A percentile compares a stretch with the other conserved stretches of the same genome.
Conservation (phyloP, 2,888 invertebrate genomes). For the Bimastos eiseni region DNA sequence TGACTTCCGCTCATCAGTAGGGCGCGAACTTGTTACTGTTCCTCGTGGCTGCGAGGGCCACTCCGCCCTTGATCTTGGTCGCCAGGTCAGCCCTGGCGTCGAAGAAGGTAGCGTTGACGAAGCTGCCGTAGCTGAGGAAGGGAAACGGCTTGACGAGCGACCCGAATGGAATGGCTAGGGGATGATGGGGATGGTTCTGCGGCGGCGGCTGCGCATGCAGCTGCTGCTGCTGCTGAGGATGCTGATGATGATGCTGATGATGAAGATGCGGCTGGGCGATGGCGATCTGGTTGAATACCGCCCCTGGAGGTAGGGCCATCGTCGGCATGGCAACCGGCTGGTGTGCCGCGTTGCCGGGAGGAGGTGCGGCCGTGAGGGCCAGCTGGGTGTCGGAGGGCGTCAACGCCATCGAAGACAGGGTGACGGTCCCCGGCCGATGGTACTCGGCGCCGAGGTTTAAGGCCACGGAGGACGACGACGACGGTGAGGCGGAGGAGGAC, state of each 20-base stretch:
- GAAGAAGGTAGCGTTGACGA: background rate
- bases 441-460: conserved; percentile 13
- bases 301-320: background rate
- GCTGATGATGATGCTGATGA: background rate
- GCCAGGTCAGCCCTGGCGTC: conserved; percentile 19
- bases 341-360: background rate
- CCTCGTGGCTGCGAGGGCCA: conserved; percentile 17
- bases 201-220: background rate
- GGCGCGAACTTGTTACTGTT: conserved; percentile 25
- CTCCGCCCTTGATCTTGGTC: conserved; percentile 19
- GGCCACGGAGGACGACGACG: conserved; percentile 9
- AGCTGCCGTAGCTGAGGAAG: background rate
- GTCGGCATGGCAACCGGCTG: background rate
- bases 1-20: background rate
- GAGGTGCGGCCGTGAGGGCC: background rate
- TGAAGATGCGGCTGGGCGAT: background rate
- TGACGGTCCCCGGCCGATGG: background rate
- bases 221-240: background rate
- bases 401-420: background rate
- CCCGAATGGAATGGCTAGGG: conserved; percentile 14
- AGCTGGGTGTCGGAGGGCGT: background rate
- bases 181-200: background rate
- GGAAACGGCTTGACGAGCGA: conserved; percentile 17
- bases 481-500: background rate
- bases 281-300: background rate